Base-by-base conservation (phyloP, 2,797 vertebrate species). In the Enteromius unitaeniatus region DNA sequence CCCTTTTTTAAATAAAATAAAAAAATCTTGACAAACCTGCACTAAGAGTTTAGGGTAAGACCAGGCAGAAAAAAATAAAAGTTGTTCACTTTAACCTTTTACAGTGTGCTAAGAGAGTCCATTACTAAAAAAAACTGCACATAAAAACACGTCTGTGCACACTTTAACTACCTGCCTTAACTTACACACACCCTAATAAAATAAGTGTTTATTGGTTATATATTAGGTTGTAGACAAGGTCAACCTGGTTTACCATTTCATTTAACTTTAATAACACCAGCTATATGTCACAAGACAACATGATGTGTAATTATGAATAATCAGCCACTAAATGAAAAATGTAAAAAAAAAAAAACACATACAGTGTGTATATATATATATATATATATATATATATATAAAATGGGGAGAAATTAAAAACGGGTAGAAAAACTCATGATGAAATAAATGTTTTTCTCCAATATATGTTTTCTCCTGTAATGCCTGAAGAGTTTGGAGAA, bases 121-220 rank as follows among this genome's bases (percentile, higher is more conserved):
- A 55, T 47, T 49, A 64, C 37, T 37, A 23, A 53, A 40, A 14
- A 40, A 58, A 17, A 40, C 14, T 37, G 45, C 42, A 55, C 49
- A 80, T 69, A 70, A 60, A 81, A 80, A 70, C 4, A 69, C 17
- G 17, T 45, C 11, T 62, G 23, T 62, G 28, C 40, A n/a, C 21
- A 49, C 42, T 76, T 80, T 78, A 21, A 79, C 69, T 76, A 60
- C 45, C n/a, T 78, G 47, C 19, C 51, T 76, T 70, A 84, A 72
- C 0, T 51, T 65, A 53, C 69, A 51, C 80, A 26, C 68, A 64
- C 14, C 53, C 28, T 21, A 83, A 70, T 82, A 86, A 83, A 69
- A 80, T 28, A 55, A 19, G 83, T 67, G 45, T 84, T 84, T 84
- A 84, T 67, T 75, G 69, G 23, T 65, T 65, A 45, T 23, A 49